phyloP scores from a whole-genome alignment of 2,113 vertebrate species.

The Chascanopsetta lugubris region DNA sequence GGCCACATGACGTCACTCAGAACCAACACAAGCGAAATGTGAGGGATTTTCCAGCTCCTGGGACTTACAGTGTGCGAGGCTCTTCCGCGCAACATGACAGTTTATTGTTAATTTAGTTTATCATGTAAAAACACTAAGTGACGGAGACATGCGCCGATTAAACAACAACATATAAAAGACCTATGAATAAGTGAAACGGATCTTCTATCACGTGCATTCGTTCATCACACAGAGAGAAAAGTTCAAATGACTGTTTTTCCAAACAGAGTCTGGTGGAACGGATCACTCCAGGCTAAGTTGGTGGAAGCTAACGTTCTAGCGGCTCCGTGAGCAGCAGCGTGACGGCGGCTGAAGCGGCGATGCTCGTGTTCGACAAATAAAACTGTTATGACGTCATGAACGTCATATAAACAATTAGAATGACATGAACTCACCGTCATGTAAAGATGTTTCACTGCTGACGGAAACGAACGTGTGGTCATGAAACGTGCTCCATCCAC shows the following conservation, averaged over 20 bases:
- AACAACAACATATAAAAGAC: rapidly evolving
- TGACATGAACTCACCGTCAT: conserved; percentile 57
- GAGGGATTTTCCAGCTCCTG: neutral
- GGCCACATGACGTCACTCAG: neutral
- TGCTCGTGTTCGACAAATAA: neutral
- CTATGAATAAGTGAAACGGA: rapidly evolving
- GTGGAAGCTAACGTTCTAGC: conserved; percentile 25
- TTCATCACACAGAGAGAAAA: rapidly evolving
- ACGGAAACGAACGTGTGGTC: neutral
- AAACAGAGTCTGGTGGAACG: neutral
- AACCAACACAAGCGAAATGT: neutral
- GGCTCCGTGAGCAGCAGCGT: too few relatives aligned
- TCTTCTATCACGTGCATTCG: rapidly evolving
- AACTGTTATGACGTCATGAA: neutral
- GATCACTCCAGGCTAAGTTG: neutral
- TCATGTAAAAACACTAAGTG: rapidly evolving
- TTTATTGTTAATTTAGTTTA: neutral
- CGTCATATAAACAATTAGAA: neutral
- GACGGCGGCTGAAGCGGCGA: rapidly evolving
- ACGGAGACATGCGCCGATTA: neutral
- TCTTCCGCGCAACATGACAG: too few relatives aligned
- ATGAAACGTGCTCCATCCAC: conserved; percentile 42
- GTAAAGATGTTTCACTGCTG: neutral
- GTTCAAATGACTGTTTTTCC: neutral
- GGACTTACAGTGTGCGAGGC: neutral